Percentiles rank a stretch among this genome's conserved stretches.
These are phyloP conservation scores for Lindbergichthys nudifrons DNA, from an alignment of 2,797 vertebrate species.

Conservation along the genomic window DNA sequence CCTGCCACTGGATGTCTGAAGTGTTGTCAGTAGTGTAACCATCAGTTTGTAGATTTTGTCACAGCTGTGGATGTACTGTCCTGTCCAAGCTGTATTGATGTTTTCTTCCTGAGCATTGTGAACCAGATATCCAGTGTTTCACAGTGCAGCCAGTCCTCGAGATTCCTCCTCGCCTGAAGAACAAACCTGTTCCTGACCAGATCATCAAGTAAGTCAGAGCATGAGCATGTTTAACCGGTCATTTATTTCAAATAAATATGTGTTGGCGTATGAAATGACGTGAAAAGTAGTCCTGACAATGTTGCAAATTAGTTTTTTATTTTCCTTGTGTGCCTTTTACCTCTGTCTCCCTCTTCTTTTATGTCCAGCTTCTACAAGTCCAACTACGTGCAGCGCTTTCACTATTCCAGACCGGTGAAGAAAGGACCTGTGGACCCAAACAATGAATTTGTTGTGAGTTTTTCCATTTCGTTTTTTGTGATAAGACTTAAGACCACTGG, in stretches of 20 bases:
- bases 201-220: conserved; percentile 93
- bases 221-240: neutral
- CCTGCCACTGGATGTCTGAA: neutral
- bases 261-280: conserved; percentile 13
- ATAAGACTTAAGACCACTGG: conserved; percentile 28
- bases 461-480: neutral
- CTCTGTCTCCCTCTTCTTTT: neutral
- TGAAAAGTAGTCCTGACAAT: conserved; percentile 1
- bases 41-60: neutral
- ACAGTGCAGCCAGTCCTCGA: conserved; percentile 96
- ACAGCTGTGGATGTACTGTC: neutral
- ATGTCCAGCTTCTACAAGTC: conserved; percentile 95
- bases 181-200: conserved; percentile 97
- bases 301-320: neutral
- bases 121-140: conserved; percentile 96
- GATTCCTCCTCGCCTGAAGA: conserved; percentile 93
- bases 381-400: conserved; percentile 96
- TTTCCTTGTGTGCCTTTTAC: conserved; percentile 16
- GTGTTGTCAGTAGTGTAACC: neutral
- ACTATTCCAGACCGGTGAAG: conserved; percentile 96
- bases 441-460: conserved; percentile 97
- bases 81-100: neutral
- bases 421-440: conserved; percentile 93
- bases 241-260: neutral
- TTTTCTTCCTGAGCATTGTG: conserved; percentile 50